phyloP scores from a whole-genome alignment of 2,888 invertebrate species.

The Lasioglossum figueresi region DNA sequence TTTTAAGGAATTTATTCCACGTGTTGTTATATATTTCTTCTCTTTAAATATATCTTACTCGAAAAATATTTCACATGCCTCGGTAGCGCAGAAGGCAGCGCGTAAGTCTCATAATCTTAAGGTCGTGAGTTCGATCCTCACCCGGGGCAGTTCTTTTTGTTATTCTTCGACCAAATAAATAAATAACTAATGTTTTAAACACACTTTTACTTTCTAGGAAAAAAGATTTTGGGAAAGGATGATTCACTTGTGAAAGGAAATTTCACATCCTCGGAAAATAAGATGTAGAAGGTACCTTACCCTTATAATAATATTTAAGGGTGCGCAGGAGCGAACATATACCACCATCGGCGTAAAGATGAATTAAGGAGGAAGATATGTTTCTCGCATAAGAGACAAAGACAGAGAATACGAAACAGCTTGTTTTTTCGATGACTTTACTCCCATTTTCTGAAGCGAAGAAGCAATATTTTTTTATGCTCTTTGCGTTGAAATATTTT shows the following conservation, averaged over 20 bases:
- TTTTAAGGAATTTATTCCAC: constrained; percentile 17
- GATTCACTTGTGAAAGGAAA: too few species aligned
- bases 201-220: background rate
- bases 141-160: constrained; percentile 89
- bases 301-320: background rate
- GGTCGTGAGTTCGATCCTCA: constrained; percentile 98
- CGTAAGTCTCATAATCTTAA: constrained; percentile 85
- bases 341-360: too few species aligned
- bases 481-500: too few species aligned
- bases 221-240: too few species aligned
- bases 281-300: background rate
- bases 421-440: too few species aligned
- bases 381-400: too few species aligned
- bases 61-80: constrained; percentile 43
- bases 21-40: background rate
- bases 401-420: too few species aligned
- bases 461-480: too few species aligned
- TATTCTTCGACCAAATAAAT: background rate
- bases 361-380: too few species aligned
- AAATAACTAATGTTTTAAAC: background rate
- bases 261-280: background rate
- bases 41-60: background rate
- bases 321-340: too few species aligned
- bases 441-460: too few species aligned
- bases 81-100: constrained; percentile 82